These are phyloP conservation scores for Paramormyrops kingsleyae DNA, from an alignment of 2,113 vertebrate genomes.

Conservation along the genomic window DNA sequence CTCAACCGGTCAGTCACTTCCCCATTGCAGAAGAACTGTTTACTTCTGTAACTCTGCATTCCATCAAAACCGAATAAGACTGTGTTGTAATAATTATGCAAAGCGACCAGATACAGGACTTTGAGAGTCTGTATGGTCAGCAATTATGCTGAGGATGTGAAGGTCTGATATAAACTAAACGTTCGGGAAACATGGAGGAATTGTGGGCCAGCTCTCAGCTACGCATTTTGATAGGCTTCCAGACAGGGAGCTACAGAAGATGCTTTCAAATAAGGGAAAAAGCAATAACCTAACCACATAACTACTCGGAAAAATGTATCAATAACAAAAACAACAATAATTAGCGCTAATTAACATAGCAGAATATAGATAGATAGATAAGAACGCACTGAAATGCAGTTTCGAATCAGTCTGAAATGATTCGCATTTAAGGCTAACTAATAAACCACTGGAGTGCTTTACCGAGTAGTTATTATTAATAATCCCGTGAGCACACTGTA, in stretches of 20 bases:
- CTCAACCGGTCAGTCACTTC: neutral
- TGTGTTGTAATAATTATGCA: neutral
- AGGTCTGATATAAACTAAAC: neutral
- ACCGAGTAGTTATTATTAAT: neutral
- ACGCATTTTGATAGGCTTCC: neutral
- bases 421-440: neutral
- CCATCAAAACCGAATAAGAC: neutral
- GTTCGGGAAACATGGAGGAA: neutral
- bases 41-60: neutral
- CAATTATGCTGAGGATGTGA: neutral
- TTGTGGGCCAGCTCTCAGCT: neutral
- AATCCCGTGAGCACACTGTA: neutral
- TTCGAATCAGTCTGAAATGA: neutral
- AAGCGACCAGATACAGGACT: neutral
- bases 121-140: neutral
- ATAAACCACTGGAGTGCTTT: neutral
- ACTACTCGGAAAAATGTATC: neutral
- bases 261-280: neutral
- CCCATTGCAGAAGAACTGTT: neutral
- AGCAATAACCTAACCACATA: neutral
- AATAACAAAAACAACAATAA: neutral
- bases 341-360: neutral
- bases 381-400: neutral
- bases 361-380: neutral
- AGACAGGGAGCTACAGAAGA: neutral